Percentiles rank a stretch among this genome's conserved stretches.
Conservation (phyloP, 2,113 vertebrate genomes). For the Dasyornis broadbenti region DNA sequence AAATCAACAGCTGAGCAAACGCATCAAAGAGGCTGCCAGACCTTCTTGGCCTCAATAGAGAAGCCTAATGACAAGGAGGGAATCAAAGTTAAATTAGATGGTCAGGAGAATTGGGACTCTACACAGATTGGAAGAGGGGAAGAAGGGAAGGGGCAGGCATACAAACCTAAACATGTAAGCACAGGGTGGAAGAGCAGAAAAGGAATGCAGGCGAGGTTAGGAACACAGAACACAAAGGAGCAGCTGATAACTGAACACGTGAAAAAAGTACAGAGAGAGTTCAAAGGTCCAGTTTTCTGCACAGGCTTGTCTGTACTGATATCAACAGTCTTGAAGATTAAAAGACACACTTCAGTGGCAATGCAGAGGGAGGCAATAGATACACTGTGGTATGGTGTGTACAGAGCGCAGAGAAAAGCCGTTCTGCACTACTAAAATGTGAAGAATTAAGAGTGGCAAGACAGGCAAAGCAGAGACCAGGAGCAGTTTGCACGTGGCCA, state of each 20-base stretch:
- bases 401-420: background rate
- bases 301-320: background rate
- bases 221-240: background rate
- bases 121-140: background rate
- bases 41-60: constrained; percentile 24
- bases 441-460: background rate
- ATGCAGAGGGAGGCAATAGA: background rate
- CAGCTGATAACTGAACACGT: background rate
- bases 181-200: background rate
- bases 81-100: background rate
- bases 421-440: background rate
- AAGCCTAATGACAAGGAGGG: constrained; percentile 1
- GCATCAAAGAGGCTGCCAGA: constrained; percentile 23
- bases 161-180: background rate
- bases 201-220: background rate
- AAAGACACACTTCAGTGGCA: background rate
- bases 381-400: background rate
- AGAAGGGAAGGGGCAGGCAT: background rate
- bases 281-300: background rate
- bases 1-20: constrained; percentile 24
- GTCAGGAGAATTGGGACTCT: background rate
- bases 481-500: background rate
- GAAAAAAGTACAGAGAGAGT: background rate
- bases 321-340: background rate
- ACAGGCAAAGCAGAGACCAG: background rate